Evolutionary conservation across 35 echinoderm and acorn worm species (phyloP).

Genomic region (Eucidaris tribuloides): DNA sequence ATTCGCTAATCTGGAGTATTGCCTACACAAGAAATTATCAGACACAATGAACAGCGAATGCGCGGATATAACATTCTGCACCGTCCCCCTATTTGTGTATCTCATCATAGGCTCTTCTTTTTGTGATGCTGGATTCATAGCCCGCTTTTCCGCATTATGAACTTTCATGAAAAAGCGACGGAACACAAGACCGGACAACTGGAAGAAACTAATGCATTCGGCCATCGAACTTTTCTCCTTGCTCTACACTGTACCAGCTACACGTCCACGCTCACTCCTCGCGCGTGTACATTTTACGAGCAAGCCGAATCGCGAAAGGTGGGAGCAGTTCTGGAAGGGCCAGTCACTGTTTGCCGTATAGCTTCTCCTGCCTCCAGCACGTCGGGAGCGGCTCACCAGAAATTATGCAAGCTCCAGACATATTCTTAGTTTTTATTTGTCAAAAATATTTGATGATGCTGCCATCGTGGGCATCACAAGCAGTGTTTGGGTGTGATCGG

Average conservation of each 20-base stretch:
- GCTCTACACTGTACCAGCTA: conserved; percentile 96
- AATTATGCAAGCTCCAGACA: no score
- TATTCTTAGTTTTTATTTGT: no score
- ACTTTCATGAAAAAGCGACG: conserved; percentile 99
- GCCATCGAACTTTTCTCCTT: conserved; percentile 94
- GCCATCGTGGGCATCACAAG: no score
- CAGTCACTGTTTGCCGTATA: conserved; percentile 40
- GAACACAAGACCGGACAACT: conserved; percentile 98
- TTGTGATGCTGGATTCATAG: conserved; percentile 87
- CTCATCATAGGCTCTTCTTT: conserved; percentile 88
- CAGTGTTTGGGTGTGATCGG: no score
- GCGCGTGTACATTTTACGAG: conserved; percentile 94
- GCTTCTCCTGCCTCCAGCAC: conserved; percentile 56
- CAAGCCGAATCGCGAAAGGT: conserved; percentile 64
- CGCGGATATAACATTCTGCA: conserved; percentile 78
- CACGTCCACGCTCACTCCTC: conserved; percentile 79
- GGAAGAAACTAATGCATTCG: conserved; percentile 98
- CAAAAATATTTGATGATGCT: no score
- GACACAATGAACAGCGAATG: conserved; percentile 60
- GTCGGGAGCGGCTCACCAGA: no score
- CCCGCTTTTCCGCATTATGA: conserved; percentile 92
- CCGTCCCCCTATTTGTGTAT: conserved; percentile 86
- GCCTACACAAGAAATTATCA: conserved; percentile 82
- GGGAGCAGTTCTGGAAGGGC: conserved; percentile 70
- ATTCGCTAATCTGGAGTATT: conserved; percentile 85